Evolutionary conservation across 1,140 invertebrate species (phyloP).

Genomic region (Odontomachus brunneus): DNA sequence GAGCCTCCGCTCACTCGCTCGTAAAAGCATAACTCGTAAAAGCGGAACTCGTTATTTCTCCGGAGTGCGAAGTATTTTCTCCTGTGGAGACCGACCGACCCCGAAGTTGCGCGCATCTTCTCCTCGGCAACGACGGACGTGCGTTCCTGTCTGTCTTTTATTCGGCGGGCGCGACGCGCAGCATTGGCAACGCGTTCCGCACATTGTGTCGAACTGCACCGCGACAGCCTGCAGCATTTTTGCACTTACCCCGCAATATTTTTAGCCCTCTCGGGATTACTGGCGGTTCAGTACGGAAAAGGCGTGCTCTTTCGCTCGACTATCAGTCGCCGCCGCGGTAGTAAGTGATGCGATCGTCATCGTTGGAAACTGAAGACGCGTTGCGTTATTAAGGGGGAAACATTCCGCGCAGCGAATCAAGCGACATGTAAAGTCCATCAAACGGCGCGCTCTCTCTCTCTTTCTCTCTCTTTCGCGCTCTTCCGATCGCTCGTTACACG

Average conservation of each 20-base stretch:
- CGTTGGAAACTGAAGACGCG: neutral
- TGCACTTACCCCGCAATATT: conserved; percentile 24
- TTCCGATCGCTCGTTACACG: neutral
- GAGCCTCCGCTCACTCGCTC: neutral
- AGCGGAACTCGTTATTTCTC: neutral
- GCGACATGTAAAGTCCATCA: no score
- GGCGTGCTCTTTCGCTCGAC: neutral
- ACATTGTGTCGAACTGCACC: conserved; percentile 1
- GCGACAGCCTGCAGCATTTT: neutral
- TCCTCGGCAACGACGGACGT: neutral
- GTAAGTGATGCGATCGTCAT: neutral
- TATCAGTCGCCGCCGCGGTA: no score
- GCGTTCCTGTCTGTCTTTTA: neutral
- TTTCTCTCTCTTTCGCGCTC: conserved; percentile 16
- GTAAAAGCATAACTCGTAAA: neutral
- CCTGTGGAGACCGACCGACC: conserved; percentile 7
- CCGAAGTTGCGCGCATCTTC: neutral
- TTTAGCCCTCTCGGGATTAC: conserved; percentile 36
- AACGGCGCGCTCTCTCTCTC: neutral
- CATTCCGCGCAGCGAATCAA: conserved; percentile 25
- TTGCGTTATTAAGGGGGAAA: conserved; percentile 7
- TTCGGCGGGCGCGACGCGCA: neutral
- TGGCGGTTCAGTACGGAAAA: conserved; percentile 3
- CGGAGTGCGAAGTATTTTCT: neutral
- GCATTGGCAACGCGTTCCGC: conserved; percentile 31